Percentiles rank a stretch among this genome's conserved stretches.
Evolutionary conservation across 2,888 invertebrate genomes (phyloP).

Genomic region (Therioaphis trifolii): DNA sequence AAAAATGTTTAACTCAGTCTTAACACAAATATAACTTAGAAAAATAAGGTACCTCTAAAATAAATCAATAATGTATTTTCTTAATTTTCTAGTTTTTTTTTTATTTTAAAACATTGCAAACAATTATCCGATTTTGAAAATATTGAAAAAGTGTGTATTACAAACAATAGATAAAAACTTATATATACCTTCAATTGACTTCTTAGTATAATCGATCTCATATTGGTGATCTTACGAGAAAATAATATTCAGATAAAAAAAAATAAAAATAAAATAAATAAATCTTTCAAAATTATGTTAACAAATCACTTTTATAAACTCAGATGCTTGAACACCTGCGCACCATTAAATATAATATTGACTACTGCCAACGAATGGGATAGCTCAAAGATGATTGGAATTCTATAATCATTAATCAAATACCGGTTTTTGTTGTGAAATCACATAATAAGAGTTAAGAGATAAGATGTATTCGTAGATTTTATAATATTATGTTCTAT

Average conservation of each 20-base stretch:
- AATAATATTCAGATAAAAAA: neutral
- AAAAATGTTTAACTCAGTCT: too few species aligned
- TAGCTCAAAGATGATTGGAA: neutral
- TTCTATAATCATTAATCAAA: constrained; percentile 16
- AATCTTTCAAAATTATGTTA: too few species aligned
- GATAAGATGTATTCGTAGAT: neutral
- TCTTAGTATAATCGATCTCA: constrained; percentile 42
- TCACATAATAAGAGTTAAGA: neutral
- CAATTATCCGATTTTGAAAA: neutral
- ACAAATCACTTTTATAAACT: constrained; percentile 11
- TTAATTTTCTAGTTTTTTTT: too few species aligned
- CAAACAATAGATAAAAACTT: too few species aligned
- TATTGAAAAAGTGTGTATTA: too few species aligned
- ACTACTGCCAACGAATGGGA: neutral
- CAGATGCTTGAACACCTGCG: neutral
- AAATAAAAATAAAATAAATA: too few species aligned
- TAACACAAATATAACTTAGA: too few species aligned
- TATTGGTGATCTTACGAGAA: neutral
- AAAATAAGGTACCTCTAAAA: too few species aligned
- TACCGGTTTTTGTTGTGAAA: constrained; percentile 39
- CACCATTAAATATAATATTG: neutral
- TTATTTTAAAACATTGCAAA: neutral
- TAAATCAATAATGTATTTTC: too few species aligned
- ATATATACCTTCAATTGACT: constrained; percentile 53
- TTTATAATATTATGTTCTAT: neutral